Conservation (phyloP, 37 sponge, comb jelly and placozoan species). For the Oopsacas minuta region DNA sequence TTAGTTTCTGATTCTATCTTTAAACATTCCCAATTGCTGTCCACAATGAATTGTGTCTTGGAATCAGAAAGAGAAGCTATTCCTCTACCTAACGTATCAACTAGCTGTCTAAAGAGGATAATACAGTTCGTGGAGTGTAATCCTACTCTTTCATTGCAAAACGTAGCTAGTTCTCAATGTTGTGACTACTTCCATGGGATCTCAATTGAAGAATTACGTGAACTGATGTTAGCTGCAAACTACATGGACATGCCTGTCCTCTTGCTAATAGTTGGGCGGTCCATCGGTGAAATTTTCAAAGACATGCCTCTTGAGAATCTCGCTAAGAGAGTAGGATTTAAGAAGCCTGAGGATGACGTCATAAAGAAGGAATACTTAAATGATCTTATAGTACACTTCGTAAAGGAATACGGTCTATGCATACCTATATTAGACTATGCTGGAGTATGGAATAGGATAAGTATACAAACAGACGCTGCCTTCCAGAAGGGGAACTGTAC, state of each 20-base stretch:
- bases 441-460: not conserved
- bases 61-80: not conserved
- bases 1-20: not conserved
- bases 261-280: not conserved
- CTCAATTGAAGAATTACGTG: not conserved
- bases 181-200: not conserved
- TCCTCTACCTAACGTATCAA: not conserved
- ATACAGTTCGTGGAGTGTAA: not conserved
- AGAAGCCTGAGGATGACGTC: not conserved
- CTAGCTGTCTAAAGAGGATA: not conserved
- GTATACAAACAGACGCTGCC: not conserved
- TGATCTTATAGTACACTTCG: not conserved
- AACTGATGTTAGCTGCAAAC: not conserved
- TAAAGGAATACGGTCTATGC: not conserved
- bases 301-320: not conserved
- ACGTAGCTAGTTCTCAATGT: not conserved
- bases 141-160: not conserved
- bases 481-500: not conserved
- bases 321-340: not conserved
- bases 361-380: not conserved
- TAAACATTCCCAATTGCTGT: not conserved
- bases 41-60: not conserved
- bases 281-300: not conserved
- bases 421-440: not conserved
- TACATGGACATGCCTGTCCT: slow-evolving; percentile 13